phyloP scores from a whole-genome alignment of 2,797 vertebrate genomes.

The Falco novaeseelandiae region DNA sequence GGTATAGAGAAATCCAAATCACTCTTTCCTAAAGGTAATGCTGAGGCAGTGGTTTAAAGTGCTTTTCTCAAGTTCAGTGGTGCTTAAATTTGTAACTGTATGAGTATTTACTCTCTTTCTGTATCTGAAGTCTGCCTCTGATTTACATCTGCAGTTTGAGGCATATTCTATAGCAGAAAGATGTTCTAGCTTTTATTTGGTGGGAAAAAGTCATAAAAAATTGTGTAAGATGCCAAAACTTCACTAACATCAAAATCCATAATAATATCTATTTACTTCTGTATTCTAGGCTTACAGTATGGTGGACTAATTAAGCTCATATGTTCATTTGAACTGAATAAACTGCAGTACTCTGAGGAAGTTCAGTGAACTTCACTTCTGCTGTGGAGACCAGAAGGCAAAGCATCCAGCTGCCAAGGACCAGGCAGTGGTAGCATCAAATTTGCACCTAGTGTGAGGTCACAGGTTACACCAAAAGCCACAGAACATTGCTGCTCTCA shows the following conservation, averaged over 20 bases:
- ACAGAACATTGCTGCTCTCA: background rate
- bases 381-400: background rate
- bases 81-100: conserved; percentile 27
- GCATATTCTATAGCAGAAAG: conserved; percentile 18
- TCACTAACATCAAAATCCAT: conserved; percentile 27
- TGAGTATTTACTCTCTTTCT: conserved; percentile 28
- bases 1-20: background rate
- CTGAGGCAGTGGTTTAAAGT: background rate
- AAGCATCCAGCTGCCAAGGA: background rate
- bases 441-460: background rate
- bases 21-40: background rate
- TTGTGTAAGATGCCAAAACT: conserved; percentile 14
- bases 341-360: background rate
- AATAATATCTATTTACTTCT: conserved; percentile 18
- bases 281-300: background rate
- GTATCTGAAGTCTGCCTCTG: conserved; percentile 32
- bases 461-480: background rate
- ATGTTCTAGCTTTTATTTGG: conserved; percentile 2
- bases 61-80: conserved; percentile 43
- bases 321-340: background rate
- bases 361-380: background rate
- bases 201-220: background rate
- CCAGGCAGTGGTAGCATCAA: background rate
- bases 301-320: background rate
- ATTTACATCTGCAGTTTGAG: conserved; percentile 53